Base-by-base conservation (phyloP, 2,797 vertebrate genomes). In the Anniella stebbinsi region DNA sequence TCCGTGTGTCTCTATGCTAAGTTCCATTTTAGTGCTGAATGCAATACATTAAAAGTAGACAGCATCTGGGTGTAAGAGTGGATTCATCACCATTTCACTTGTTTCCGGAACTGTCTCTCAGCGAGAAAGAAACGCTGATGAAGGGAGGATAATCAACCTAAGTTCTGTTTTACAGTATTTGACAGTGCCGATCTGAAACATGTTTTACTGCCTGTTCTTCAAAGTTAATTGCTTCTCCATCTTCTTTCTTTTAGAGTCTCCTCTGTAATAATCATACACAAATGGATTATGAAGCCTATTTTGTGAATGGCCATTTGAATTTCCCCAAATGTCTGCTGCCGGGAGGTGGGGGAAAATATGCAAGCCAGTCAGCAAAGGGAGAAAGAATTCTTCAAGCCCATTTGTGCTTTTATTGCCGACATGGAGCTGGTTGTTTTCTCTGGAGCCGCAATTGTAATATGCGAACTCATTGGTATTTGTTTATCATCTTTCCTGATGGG, bases 251-350 rank as follows among this genome's bases (percentile, higher is more conserved):
- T 13, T 38, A 78, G 69, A 67, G 67, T 12, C 23, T 87, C 48
- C 36, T 89, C 10, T 63, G 25, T 72, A 83, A 66, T 81, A 80
- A 45, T 28, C 84, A 85, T 28, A 63, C 89, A 30, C 9, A 87
- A 30, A 90, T 78, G 23, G 10, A 63, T 92, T 92, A 48, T 51
- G 82, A 54, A 94, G 87, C 25, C 6, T 67, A 57, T 84, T 90
- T 84, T 94, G 38, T 66, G 89, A 21, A 84, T 84, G 89, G 36
- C 78, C 41, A 1, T 87, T 87, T 87, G 73, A 94, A 92, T 84
- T 91, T 90, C 9, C 69, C 57, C 18, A 17, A n/a, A 15, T 48
- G 89, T 25, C 78, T 38, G 60, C 78, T 38, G 60, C 18, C 2
- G 60, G 6, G 60, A 36, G 51, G 51, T 8, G 21, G 60, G 4